phyloP scores from a whole-genome alignment of 2,888 invertebrate species.

The Campoplex capitator region DNA sequence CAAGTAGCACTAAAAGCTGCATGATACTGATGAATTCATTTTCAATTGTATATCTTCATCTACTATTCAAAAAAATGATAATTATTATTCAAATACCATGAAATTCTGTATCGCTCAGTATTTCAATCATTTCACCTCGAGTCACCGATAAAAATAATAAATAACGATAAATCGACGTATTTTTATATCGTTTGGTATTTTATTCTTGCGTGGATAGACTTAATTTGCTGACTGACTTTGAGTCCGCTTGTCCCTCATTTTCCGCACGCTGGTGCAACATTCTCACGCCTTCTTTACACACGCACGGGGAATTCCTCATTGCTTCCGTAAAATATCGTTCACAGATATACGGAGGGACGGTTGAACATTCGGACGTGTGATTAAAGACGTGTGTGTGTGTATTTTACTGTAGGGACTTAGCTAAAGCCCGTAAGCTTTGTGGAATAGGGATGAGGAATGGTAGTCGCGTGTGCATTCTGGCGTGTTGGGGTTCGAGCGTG shows the following conservation, averaged over 20 bases:
- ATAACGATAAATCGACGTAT: background rate
- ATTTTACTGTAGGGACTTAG: constrained; percentile 57
- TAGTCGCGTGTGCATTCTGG: constrained; percentile 72
- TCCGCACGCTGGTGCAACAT: constrained; percentile 41
- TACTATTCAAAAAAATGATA: too few relatives aligned
- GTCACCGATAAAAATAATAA: background rate
- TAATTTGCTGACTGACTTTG: constrained; percentile 24
- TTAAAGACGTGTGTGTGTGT: background rate
- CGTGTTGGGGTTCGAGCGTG: constrained; percentile 56
- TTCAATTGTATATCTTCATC: too few relatives aligned
- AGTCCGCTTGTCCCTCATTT: constrained; percentile 14
- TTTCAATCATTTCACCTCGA: background rate
- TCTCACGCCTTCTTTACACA: constrained; percentile 59
- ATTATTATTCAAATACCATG: too few relatives aligned
- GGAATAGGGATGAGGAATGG: constrained; percentile 46
- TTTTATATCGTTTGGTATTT: constrained; percentile 7
- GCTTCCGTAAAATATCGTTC: background rate
- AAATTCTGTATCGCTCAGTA: background rate
- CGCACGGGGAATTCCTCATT: constrained; percentile 43
- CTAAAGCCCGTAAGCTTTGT: constrained; percentile 28
- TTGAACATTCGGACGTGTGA: background rate
- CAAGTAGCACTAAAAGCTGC: background rate
- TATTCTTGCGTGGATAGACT: constrained; percentile 21
- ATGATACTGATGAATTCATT: background rate
- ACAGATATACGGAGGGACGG: background rate